These are phyloP conservation scores for Drosophila arizonae DNA, from an alignment of 1,140 invertebrate genomes.

Conservation along the genomic window DNA sequence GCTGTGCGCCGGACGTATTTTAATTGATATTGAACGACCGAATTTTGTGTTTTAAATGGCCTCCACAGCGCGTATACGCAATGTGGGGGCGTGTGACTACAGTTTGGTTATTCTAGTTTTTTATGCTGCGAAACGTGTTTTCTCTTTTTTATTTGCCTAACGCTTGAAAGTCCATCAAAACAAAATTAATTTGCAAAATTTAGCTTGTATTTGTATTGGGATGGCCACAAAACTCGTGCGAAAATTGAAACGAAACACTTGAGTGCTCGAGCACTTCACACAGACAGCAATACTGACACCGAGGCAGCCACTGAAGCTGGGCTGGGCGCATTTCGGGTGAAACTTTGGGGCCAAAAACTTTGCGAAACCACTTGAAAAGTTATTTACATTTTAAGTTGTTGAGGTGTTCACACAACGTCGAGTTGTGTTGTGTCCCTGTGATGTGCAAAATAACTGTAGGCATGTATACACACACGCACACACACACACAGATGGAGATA, in stretches of 20 bases:
- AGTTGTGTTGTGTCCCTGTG: conserved; percentile 77
- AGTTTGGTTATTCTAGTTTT: conserved; percentile 2
- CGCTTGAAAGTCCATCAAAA: conserved; percentile 77
- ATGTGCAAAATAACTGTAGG: conserved; percentile 75
- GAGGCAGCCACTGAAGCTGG: conserved; percentile 19
- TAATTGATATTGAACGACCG: conserved; percentile 62
- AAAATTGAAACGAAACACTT: conserved; percentile 81
- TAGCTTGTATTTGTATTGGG: conserved; percentile 45
- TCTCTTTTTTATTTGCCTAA: conserved; percentile 17
- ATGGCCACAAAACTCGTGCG: conserved; percentile 52
- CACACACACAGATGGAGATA: background rate
- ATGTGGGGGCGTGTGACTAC: conserved; percentile 15
- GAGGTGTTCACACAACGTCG: conserved; percentile 77
- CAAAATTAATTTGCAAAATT: conserved; percentile 74
- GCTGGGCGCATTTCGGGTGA: conserved; percentile 2
- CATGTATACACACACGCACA: conserved; percentile 24
- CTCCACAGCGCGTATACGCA: conserved; percentile 59
- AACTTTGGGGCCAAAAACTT: conserved; percentile 72
- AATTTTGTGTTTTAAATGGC: conserved; percentile 54
- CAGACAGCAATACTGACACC: conserved; percentile 38
- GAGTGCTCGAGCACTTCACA: conserved; percentile 65
- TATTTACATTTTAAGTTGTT: conserved; percentile 81
- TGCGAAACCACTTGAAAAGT: conserved; percentile 79
- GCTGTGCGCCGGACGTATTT: conserved; percentile 46
- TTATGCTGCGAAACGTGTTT: conserved; percentile 8